Evolutionary conservation across 2,113 vertebrate genomes (phyloP), one percentile per base, ranked within the genome.

Genomic region (Panurus biarmicus): DNA sequence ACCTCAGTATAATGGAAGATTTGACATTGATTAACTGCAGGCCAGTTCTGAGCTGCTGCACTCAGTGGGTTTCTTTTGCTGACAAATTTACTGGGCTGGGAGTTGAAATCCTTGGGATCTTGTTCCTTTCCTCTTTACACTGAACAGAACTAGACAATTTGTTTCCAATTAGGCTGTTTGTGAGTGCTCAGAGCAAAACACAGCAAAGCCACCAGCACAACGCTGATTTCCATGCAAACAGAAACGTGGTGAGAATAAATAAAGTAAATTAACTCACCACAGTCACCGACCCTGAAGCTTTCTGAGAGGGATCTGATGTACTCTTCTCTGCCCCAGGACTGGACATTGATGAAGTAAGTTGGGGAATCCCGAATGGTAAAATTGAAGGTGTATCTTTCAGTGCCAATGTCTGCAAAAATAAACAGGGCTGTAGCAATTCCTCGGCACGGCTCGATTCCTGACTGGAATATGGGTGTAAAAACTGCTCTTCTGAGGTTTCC

Each of bases 311-410:
- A 92, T 42, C 97, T 98, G 79, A 99, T 94, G 14, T 98, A 99
- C 4, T 95, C 97, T 65, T 98, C 98, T 21, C 89, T 98, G 80
- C 99, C 99, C 99, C 99, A 99, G 48, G 98, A 98, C 21, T 97
- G 87, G 23, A 98, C 98, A 36, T 99, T 99, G 53, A 99, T 98
- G 84, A 98, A 99, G 53, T 97, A 96, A 47, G 97, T 93, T 6
- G 98, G 98, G 19, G 98, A 99, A 95, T 99, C 99, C 66, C 98
- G 99, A 33, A 99, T 83, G 42, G 99, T 99, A 72, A 99, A 99
- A 92, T 84, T 86, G 94, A 99, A 99, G 28, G 99, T 99, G 82
- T 96, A 99, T 92, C 99, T 98, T 78, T 99, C 99, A 9, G 95
- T 95, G 50, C 99, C 99, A 73, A 98, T 93, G 93, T 99, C 99